Conservation (phyloP, 2,797 vertebrate genomes). For the Bradypodion ventrale region DNA sequence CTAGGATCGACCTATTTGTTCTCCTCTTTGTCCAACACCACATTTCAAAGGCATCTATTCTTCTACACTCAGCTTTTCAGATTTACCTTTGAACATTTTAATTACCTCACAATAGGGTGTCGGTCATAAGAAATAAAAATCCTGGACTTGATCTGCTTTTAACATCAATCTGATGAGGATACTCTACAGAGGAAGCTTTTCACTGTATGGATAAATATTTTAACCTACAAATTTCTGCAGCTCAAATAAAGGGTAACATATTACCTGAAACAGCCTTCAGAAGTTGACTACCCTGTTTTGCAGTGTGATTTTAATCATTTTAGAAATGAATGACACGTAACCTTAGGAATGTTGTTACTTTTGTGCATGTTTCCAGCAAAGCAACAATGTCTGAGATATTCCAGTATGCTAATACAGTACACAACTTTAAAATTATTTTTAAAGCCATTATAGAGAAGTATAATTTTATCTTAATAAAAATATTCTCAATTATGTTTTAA, state of each 20-base stretch:
- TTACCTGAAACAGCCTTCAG: not conserved
- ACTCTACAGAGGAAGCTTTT: not conserved
- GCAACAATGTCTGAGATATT: conserved; percentile 16
- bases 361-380: conserved; percentile 12
- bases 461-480: conserved; percentile 44
- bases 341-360: conserved; percentile 42
- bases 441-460: conserved; percentile 54
- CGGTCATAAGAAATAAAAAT: not conserved
- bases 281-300: not conserved
- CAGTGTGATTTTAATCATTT: conserved; percentile 19
- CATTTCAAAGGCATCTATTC: no score
- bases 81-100: no score
- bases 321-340: conserved; percentile 42
- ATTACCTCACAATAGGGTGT: not conserved
- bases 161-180: not conserved
- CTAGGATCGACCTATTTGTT: no score
- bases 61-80: no score
- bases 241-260: not conserved
- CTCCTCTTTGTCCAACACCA: no score
- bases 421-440: conserved; percentile 46
- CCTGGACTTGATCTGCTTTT: not conserved
- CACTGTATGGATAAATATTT: not conserved
- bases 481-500: conserved; percentile 41
- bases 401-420: conserved; percentile 6
- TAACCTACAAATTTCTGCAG: not conserved